Percentiles rank a stretch among this genome's conserved stretches.
phyloP scores from a whole-genome alignment of 2,888 invertebrate species.

The Apeira syringaria region DNA sequence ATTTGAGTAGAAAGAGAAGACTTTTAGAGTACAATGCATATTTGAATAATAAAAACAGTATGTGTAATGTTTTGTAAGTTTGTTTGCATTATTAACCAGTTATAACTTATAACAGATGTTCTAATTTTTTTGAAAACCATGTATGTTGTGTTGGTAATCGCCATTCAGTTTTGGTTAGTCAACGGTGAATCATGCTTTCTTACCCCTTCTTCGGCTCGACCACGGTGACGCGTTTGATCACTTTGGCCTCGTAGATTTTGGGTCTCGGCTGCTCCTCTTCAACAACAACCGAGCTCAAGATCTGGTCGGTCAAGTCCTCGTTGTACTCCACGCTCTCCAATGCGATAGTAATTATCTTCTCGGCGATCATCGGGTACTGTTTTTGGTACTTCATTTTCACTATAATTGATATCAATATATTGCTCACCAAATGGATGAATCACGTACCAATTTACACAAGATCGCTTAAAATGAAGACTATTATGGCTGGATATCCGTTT shows the following conservation, averaged over 20 bases:
- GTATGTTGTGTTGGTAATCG: neutral
- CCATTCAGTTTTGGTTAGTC: neutral
- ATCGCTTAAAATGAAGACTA: no score
- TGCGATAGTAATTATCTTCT: constrained; percentile 92
- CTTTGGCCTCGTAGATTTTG: constrained; percentile 23
- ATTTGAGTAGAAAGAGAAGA: no score
- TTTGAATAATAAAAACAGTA: no score
- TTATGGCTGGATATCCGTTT: no score
- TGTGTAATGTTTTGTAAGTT: no score
- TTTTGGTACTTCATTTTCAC: constrained; percentile 88
- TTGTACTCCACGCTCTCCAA: constrained; percentile 94
- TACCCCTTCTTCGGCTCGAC: constrained; percentile 54
- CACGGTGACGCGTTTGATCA: constrained; percentile 46
- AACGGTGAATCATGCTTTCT: constrained; percentile 37
- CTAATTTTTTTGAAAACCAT: no score
- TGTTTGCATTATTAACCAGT: no score
- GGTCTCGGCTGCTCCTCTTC: constrained; percentile 81
- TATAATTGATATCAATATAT: no score
- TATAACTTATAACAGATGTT: no score
- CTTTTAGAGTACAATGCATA: no score
- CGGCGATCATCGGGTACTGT: constrained; percentile 90
- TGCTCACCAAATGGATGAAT: no score
- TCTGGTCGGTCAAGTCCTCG: constrained; percentile 91
- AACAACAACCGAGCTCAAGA: constrained; percentile 88
- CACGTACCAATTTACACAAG: no score